Evolutionary conservation across 2,797 vertebrate genomes (phyloP).

Genomic region (Clangula hyemalis): DNA sequence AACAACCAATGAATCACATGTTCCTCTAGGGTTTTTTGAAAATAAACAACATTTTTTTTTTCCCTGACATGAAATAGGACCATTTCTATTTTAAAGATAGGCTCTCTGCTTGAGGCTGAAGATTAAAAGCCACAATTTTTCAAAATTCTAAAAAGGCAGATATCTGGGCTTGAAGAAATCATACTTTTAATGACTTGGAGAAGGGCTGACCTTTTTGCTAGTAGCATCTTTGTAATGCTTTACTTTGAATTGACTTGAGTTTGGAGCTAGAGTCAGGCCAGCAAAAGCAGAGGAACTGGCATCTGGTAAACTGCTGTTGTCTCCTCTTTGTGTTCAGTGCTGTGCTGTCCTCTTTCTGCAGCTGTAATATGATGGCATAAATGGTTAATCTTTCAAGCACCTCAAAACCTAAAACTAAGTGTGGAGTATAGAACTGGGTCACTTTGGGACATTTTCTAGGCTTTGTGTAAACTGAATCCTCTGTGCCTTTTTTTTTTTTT

Average conservation of each 20-base stretch:
- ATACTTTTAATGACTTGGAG: background rate
- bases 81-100: background rate
- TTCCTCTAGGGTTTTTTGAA: slow-evolving; percentile 29
- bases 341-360: background rate
- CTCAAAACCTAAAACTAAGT: background rate
- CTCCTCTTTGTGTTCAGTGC: background rate
- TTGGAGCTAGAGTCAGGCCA: background rate
- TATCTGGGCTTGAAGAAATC: background rate
- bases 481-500: background rate
- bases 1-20: slow-evolving; percentile 47
- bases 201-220: background rate
- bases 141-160: background rate
- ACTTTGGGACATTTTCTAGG: background rate
- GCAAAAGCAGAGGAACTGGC: background rate
- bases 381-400: background rate
- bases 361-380: background rate
- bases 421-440: background rate
- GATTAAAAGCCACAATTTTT: background rate
- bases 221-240: background rate
- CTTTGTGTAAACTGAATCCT: background rate
- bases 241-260: background rate
- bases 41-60: background rate
- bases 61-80: background rate
- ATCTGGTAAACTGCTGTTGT: background rate
- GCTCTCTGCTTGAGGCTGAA: background rate